A percentile compares a stretch with the other conserved stretches of the same genome.
These are phyloP conservation scores for Rhea pennata DNA, from an alignment of 2,113 vertebrate genomes.

Conservation along the genomic window DNA sequence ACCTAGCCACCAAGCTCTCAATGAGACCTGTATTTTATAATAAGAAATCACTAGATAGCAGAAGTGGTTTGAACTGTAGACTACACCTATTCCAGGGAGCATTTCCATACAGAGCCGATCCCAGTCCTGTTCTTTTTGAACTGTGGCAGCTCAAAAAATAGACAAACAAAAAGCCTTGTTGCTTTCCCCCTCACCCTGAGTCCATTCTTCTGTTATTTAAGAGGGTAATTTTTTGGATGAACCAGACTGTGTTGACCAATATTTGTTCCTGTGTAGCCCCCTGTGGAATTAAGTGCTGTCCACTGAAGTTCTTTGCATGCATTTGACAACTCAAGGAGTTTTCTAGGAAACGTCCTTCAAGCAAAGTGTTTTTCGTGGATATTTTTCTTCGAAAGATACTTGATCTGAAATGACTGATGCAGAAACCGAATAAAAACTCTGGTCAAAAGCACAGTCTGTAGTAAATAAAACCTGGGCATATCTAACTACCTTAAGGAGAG, in stretches of 20 bases:
- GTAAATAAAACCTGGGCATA: not conserved
- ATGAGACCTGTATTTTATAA: conserved; percentile 9
- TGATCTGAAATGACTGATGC: not conserved
- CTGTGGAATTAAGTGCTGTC: not conserved
- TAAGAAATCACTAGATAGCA: not conserved
- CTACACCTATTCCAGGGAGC: not conserved
- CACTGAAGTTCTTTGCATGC: conserved; percentile 24
- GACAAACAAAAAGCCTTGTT: not conserved
- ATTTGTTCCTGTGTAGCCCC: not conserved
- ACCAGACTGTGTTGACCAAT: not conserved
- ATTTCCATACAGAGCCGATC: not conserved
- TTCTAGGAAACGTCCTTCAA: conserved; percentile 45
- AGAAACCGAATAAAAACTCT: not conserved
- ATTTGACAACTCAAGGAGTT: conserved; percentile 19
- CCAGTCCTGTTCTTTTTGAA: not conserved
- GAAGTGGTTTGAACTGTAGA: not conserved
- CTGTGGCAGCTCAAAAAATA: not conserved
- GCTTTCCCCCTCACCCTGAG: not conserved
- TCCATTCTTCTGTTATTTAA: not conserved
- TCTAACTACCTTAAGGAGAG: not conserved
- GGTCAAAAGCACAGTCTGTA: not conserved
- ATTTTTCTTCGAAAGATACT: conserved; percentile 2
- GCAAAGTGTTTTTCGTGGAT: not conserved
- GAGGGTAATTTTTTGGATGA: conserved; percentile 1
- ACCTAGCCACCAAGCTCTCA: not conserved